Base-by-base conservation (phyloP, 2,888 invertebrate genomes). In the Pseudolycoriella hygida region DNA sequence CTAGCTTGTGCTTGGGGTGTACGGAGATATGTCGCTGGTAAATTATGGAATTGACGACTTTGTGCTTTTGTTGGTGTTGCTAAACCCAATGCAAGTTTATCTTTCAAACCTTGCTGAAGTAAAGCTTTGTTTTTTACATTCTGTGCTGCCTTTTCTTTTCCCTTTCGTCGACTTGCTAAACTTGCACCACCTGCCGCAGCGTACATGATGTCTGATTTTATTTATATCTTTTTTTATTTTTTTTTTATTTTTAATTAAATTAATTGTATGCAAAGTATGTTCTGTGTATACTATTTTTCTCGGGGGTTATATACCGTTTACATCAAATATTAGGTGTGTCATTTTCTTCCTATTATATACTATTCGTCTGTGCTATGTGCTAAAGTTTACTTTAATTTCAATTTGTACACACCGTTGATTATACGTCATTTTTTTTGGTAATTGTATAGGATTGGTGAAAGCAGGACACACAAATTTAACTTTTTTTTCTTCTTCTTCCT, bases 131-230 rank as follows among this genome's bases (percentile, higher is more conserved):
- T 68, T 55, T 66, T 66, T 52, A 61, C 63, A 53, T 66, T 65
- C 43, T 68, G 66, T 58, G 72, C 71, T 44, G 69, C 67, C 59
- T 72, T 70, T 50, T 72, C 67, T 54, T 80, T 81, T 49, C 75
- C 68, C 53, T 80, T 81, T 69, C 81, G 80, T 60, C 85, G 77
- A 69, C 81, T 83, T 64, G 86, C 85, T 67, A 86, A 73, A 60
- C 83, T 83, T 60, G 85, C 84, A 66, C 85, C 86, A 64, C 86
- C 86, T 62, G 86, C 86, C 62, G 86, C 86, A 61, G 86, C 86
- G 74, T 86, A 87, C 86, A 87, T 87, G 10, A n/a, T 34, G 10
- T 4, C 31, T 30, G 30, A 17, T 43, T 40, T 40, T 17, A n/a
- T 19, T 18, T 25, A 25, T 25, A 8, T 25, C 25, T 25, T 8